Conservation (phyloP, 2,888 invertebrate genomes). For the Taenaris catops region DNA sequence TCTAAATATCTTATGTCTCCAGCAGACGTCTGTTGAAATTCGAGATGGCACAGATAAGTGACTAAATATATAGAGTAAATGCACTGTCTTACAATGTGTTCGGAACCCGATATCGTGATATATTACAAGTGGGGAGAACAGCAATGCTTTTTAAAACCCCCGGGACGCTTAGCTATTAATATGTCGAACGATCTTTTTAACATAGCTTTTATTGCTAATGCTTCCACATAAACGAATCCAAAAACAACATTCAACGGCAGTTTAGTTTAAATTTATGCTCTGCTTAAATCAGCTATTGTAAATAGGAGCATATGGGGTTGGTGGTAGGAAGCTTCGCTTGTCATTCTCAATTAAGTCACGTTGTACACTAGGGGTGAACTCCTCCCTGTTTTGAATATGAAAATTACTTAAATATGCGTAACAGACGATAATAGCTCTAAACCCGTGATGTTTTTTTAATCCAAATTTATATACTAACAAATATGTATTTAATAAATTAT, state of each 20-base stretch:
- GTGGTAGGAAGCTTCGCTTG: conserved; percentile 21
- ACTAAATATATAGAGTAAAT: conserved; percentile 15
- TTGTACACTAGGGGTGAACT: conserved; percentile 34
- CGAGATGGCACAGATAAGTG: conserved; percentile 12
- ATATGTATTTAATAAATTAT: too few species aligned
- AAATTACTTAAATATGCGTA: neutral
- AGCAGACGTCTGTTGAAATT: conserved; percentile 10
- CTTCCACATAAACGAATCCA: conserved; percentile 43
- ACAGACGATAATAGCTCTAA: too few species aligned
- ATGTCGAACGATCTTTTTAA: conserved; percentile 60
- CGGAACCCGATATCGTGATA: conserved; percentile 65
- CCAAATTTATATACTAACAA: too few species aligned
- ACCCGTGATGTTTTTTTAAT: too few species aligned
- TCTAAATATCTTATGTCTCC: too few species aligned
- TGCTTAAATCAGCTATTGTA: conserved; percentile 19
- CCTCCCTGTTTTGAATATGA: conserved; percentile 15
- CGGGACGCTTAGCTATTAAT: conserved; percentile 42
- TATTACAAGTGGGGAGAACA: conserved; percentile 50
- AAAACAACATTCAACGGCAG: conserved; percentile 26
- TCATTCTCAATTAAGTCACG: conserved; percentile 28
- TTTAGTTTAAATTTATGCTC: conserved; percentile 19
- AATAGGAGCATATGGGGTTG: conserved; percentile 14
- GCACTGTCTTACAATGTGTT: conserved; percentile 27
- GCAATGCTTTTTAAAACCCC: conserved; percentile 52
- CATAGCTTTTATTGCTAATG: conserved; percentile 42